Evolutionary conservation across 2,113 vertebrate genomes (phyloP).

Genomic region (Lethenteron reissneri): DNA sequence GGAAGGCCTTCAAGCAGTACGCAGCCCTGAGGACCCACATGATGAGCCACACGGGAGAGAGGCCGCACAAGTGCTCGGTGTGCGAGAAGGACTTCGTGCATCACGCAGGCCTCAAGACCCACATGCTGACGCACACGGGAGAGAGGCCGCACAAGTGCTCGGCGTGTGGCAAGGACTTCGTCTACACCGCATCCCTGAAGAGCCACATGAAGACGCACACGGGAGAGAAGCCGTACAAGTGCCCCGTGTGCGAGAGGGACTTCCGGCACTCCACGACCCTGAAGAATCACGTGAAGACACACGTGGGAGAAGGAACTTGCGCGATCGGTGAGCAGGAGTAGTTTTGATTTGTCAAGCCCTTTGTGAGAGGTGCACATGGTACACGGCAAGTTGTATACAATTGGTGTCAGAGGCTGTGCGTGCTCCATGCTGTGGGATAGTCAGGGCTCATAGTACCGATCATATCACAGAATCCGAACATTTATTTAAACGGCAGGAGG

Average conservation of each 20-base stretch:
- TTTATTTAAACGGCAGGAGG: too few relatives aligned
- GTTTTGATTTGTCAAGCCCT: neutral
- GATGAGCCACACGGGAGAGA: slow-evolving; percentile 9
- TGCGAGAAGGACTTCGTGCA: slow-evolving; percentile 17
- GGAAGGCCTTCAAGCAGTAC: slow-evolving; percentile 14
- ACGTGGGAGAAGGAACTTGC: slow-evolving; percentile 10
- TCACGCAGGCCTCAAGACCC: slow-evolving; percentile 18
- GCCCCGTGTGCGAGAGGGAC: slow-evolving; percentile 14
- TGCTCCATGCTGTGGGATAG: too few relatives aligned
- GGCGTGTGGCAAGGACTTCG: slow-evolving; percentile 15
- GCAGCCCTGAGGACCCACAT: slow-evolving; percentile 1
- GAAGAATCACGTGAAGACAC: slow-evolving; percentile 25
- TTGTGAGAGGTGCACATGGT: too few relatives aligned
- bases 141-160: slow-evolving; percentile 13
- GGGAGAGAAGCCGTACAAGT: slow-evolving; percentile 5
- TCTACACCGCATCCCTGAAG: neutral
- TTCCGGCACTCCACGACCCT: neutral
- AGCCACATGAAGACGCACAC: slow-evolving; percentile 4
- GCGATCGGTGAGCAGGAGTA: neutral
- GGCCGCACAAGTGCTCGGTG: slow-evolving; percentile 25
- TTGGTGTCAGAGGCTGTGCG: too few relatives aligned
- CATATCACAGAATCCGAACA: too few relatives aligned
- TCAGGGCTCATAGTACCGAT: too few relatives aligned
- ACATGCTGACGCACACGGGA: slow-evolving; percentile 12
- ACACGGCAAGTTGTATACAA: too few relatives aligned